A percentile compares a stretch with the other conserved stretches of the same genome.
Conservation (phyloP, 2,888 invertebrate species). For the Noctua fimbriata region DNA sequence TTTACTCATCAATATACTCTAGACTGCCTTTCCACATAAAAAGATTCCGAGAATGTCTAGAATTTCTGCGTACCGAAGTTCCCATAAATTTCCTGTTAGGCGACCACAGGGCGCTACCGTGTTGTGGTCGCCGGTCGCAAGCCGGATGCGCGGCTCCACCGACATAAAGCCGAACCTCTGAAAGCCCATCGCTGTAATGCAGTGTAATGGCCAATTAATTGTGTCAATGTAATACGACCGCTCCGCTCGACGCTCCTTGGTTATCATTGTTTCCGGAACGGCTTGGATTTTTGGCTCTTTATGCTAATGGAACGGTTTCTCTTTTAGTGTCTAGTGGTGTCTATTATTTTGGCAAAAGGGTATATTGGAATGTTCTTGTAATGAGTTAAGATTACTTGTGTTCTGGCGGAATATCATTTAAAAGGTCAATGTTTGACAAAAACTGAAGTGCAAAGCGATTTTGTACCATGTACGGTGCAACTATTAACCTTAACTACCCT, state of each 20-base stretch:
- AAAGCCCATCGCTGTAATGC: constrained; percentile 56
- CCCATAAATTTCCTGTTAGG: constrained; percentile 62
- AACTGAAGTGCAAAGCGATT: not conserved
- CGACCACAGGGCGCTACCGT: constrained; percentile 59
- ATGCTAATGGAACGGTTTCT: constrained; percentile 42
- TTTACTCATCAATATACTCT: constrained; percentile 7
- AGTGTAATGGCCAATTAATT: constrained; percentile 63
- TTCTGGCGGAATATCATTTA: not conserved
- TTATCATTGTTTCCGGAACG: constrained; percentile 55
- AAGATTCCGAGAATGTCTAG: constrained; percentile 32
- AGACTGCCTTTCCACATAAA: constrained; percentile 6
- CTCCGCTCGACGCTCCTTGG: constrained; percentile 54
- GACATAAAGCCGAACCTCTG: constrained; percentile 54
- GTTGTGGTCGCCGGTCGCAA: constrained; percentile 58
- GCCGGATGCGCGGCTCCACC: constrained; percentile 54
- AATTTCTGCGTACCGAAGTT: constrained; percentile 43
- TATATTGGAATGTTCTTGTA: not conserved
- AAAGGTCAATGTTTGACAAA: not conserved
- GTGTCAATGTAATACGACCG: constrained; percentile 57
- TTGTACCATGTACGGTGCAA: not conserved
- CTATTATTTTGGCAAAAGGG: constrained; percentile 9
- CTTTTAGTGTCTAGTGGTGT: constrained; percentile 4
- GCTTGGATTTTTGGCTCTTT: constrained; percentile 41
- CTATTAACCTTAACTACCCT: not conserved
- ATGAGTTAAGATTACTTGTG: not conserved